Conservation (phyloP, 2,888 invertebrate genomes). For the Oscheius sp. region DNA sequence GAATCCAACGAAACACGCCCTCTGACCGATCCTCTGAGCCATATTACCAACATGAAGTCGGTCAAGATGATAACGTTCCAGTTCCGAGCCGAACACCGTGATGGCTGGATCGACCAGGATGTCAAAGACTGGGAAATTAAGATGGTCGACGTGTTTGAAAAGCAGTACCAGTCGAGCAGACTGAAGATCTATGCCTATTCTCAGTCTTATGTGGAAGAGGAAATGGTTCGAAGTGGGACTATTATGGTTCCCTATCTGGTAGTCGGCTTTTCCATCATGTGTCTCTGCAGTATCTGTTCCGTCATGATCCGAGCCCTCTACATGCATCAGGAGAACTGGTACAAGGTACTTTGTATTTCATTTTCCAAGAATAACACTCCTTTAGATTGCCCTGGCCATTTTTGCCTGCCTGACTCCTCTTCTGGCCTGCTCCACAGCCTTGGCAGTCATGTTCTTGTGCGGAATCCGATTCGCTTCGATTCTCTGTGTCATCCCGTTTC, state of each 20-base stretch:
- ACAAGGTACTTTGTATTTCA: conserved; percentile 46
- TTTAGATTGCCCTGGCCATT: conserved; percentile 60
- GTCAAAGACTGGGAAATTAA: conserved; percentile 66
- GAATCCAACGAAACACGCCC: conserved; percentile 27
- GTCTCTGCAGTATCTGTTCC: conserved; percentile 57
- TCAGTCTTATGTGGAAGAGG: conserved; percentile 67
- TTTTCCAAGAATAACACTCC: neutral
- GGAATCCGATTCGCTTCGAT: conserved; percentile 68
- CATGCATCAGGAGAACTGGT: conserved; percentile 63
- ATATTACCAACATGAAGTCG: conserved; percentile 61
- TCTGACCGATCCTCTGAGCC: conserved; percentile 17
- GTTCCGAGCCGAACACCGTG: conserved; percentile 64
- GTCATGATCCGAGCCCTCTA: conserved; percentile 66
- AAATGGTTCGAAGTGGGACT: conserved; percentile 64
- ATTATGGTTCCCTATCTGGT: conserved; percentile 63
- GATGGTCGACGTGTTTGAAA: conserved; percentile 65
- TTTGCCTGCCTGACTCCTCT: conserved; percentile 69
- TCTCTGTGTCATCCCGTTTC: conserved; percentile 68
- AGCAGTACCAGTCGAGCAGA: conserved; percentile 39
- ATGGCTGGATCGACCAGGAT: conserved; percentile 63
- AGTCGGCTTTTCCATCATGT: conserved; percentile 69
- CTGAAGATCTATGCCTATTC: conserved; percentile 61
- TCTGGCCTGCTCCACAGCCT: conserved; percentile 69
- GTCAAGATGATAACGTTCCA: conserved; percentile 63
- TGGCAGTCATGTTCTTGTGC: conserved; percentile 63